phyloP scores from a whole-genome alignment of 64 coral and sea anemone species.

The Pocillopora verrucosa region DNA sequence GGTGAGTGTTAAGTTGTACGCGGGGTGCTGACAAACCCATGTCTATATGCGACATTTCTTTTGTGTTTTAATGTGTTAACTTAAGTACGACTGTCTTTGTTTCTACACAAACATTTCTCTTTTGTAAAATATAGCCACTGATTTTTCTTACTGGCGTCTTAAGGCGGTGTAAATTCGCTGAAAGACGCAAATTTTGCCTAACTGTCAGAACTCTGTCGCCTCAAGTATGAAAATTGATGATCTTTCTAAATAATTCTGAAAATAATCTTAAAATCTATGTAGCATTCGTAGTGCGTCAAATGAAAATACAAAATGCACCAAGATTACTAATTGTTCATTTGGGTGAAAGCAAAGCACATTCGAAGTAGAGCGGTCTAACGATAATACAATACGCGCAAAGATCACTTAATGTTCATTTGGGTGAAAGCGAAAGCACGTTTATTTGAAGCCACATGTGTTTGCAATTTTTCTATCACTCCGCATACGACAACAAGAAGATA shows the following conservation, averaged over 20 bases:
- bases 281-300: not conserved
- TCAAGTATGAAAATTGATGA: not conserved
- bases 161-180: no score
- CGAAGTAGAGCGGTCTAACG: not conserved
- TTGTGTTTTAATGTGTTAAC: not conserved
- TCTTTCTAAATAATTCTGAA: not conserved
- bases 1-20: slow-evolving; percentile 2
- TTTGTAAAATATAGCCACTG: not conserved
- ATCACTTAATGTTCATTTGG: not conserved
- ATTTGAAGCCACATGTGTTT: no score
- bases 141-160: no score
- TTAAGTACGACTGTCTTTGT: slow-evolving; percentile 1
- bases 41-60: not conserved
- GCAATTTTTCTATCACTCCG: no score
- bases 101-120: not conserved
- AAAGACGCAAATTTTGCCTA: no score
- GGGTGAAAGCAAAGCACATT: not conserved
- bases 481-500: no score
- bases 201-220: no score
- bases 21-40: not conserved
- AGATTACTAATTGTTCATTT: not conserved
- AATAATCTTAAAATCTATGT: not conserved
- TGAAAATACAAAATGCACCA: not conserved
- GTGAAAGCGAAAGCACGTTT: not conserved
- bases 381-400: not conserved